A percentile compares a stretch with the other conserved stretches of the same genome.
Conservation (phyloP, 1,140 invertebrate species). For the honey bee (Apis mellifera) region DNA sequence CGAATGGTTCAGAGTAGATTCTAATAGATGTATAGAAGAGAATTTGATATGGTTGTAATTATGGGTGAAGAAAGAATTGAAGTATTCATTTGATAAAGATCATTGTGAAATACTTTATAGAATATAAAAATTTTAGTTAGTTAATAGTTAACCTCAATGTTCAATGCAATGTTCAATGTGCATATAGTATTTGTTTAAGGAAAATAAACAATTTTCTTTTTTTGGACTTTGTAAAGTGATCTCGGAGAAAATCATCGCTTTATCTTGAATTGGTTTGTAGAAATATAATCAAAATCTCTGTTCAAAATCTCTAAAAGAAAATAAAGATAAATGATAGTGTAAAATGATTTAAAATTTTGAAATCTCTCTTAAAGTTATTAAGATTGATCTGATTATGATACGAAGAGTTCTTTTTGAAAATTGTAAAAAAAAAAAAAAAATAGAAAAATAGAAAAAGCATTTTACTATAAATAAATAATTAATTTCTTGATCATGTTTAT, state of each 20-base stretch:
- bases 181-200: not conserved
- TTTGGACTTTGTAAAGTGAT: not conserved
- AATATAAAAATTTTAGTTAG: too few species aligned
- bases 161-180: too few species aligned
- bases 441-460: too few species aligned
- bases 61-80: too few species aligned
- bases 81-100: too few species aligned
- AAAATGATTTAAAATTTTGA: not conserved
- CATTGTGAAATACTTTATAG: too few species aligned
- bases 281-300: not conserved
- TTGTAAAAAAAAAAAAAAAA: not conserved
- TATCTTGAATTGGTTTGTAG: not conserved
- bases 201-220: not conserved
- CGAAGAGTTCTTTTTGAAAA: not conserved
- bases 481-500: not conserved
- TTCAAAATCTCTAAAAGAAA: not conserved
- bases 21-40: too few species aligned
- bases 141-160: too few species aligned
- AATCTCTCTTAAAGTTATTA: too few species aligned
- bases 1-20: too few species aligned
- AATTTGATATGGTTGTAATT: too few species aligned
- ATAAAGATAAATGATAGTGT: not conserved
- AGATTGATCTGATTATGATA: too few species aligned
- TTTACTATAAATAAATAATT: not conserved
- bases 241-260: not conserved